Base-by-base conservation (phyloP, 1,140 invertebrate species). In the Orchesella cincta region DNA sequence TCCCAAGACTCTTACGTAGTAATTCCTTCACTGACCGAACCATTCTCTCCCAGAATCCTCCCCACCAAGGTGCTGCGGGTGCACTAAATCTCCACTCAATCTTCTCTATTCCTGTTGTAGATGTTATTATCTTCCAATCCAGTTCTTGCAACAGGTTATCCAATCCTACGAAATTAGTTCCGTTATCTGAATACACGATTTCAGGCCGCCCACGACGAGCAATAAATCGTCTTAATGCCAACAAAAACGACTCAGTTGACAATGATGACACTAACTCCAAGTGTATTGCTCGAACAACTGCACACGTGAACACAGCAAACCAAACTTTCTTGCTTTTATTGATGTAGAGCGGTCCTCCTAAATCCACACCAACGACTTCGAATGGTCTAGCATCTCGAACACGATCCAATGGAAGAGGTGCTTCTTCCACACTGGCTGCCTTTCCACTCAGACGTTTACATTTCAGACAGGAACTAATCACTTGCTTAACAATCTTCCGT, bases 301-400 rank as follows among this genome's bases (percentile, higher is more conserved):
- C 72, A 71, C 84, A 86, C n/a, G 85, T 87, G 67, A 86, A 86
- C 16, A 88, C 1, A 28, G 76, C 78, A 14, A 86, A 81, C 83
- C 84, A 86, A 1, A 78, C 76, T 70, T 84, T 84, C 71, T 77
- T 23, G 16, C 64, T 75, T 26, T 78, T 78, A 71, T 82, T 83
- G 5, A 85, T 35, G 70, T 76, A 82, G 2, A 85, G 33, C 1
- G 83, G 83, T 1, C 83, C 84, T 1, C 84, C 83, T 28, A 84
- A 80, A 78, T 85, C 84, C 14, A 85, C 76, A 0, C 84, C 2
- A 72, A 23, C 79, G 0, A 84, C 71, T 74, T 85, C 82, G 80
- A 85, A 84, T 14, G 80, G 73, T 2, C 39, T 29, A 16, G 83
- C 79, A 64, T 83, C 82, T 35, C 75, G 74, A 0, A 84, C 77